phyloP scores from a whole-genome alignment of 1,140 invertebrate genomes.

The Spodoptera frugiperda region DNA sequence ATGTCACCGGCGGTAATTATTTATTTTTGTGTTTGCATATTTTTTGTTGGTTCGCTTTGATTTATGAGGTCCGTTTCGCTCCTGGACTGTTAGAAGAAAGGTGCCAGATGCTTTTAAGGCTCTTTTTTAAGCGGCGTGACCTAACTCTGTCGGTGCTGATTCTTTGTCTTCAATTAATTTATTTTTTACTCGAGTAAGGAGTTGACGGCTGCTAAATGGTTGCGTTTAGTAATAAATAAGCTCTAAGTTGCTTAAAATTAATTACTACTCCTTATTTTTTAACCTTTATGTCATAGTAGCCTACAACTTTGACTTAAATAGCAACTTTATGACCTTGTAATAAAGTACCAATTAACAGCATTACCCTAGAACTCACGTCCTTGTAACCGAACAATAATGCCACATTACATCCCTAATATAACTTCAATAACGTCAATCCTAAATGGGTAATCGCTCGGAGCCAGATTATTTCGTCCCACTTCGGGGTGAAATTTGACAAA shows the following conservation, averaged over 20 bases:
- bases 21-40: conserved; percentile 47
- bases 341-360: neutral
- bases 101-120: conserved; percentile 8
- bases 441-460: conserved; percentile 16
- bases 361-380: neutral
- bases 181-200: neutral
- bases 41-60: conserved; percentile 29
- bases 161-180: neutral
- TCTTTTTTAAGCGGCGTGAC: conserved; percentile 14
- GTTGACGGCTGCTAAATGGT: no score
- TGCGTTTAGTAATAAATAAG: no score
- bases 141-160: neutral
- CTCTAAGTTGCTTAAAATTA: no score
- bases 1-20: conserved; percentile 54
- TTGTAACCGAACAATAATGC: neutral
- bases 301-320: no score
- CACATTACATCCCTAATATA: conserved; percentile 1
- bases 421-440: conserved; percentile 24
- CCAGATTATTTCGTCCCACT: conserved; percentile 30
- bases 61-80: conserved; percentile 26
- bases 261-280: no score
- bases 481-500: conserved; percentile 33
- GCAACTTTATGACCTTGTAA: no score
- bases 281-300: no score
- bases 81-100: neutral